phyloP scores from a whole-genome alignment of 2,888 invertebrate species.

The Thysanoteuthis rhombus region DNA sequence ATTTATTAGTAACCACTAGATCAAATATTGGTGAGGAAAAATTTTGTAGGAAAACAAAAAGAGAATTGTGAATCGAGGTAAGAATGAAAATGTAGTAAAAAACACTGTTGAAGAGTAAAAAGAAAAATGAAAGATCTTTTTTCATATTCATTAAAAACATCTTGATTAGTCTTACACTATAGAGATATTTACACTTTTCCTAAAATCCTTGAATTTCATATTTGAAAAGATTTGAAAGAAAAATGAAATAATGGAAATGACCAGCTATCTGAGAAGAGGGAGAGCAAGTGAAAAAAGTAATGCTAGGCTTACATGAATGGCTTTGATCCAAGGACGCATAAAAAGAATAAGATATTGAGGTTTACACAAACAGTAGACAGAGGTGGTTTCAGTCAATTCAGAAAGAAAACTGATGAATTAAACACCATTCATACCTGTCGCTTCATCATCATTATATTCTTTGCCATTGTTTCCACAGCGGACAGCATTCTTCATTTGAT shows the following conservation, averaged over 20 bases:
- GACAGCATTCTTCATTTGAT: conserved; percentile 25
- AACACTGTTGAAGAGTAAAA: neutral
- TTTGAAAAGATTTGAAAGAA: neutral
- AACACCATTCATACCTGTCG: conserved; percentile 22
- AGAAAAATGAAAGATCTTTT: neutral
- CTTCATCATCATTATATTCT: conserved; percentile 30
- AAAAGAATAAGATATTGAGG: neutral
- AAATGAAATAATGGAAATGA: neutral
- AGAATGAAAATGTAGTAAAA: neutral
- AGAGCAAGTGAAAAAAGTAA: conserved; percentile 13
- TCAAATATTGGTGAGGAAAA: neutral
- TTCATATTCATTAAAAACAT: neutral
- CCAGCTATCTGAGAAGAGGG: neutral
- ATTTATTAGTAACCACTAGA: neutral
- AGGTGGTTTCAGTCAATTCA: neutral
- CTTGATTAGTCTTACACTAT: neutral
- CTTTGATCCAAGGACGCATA: conserved; percentile 17
- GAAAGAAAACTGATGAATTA: conserved; percentile 1
- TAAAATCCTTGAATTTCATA: neutral
- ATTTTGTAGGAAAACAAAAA: neutral
- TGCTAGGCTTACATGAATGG: conserved; percentile 22
- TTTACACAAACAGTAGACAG: conserved; percentile 16
- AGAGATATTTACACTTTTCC: neutral
- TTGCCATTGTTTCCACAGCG: conserved; percentile 28
- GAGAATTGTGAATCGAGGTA: neutral